These are phyloP conservation scores for Peromyscus leucopus DNA, from an alignment of 2,113 vertebrate genomes.

Conservation along the genomic window DNA sequence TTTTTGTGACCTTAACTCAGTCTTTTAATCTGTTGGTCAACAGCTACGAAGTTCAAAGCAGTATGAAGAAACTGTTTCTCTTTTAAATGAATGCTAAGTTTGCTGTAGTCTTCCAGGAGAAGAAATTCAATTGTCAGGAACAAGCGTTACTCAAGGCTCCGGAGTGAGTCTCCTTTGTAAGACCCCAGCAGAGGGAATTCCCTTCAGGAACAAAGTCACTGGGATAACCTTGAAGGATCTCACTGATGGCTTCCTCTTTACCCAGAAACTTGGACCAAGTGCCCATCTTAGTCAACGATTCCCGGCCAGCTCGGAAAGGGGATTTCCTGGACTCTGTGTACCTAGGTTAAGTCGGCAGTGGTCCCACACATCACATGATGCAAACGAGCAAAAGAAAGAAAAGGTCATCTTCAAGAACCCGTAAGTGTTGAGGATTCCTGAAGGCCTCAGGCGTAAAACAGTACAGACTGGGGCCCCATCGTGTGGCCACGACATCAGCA, in stretches of 20 bases:
- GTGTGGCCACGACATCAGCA: not conserved
- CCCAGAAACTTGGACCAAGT: not conserved
- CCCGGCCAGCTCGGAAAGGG: not conserved
- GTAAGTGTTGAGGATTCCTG: not conserved
- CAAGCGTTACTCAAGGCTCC: constrained; percentile 40
- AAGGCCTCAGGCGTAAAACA: not conserved
- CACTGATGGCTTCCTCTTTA: not conserved
- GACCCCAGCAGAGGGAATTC: not conserved
- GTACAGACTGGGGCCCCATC: constrained; percentile 46
- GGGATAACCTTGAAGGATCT: constrained; percentile 39
- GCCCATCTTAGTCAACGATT: constrained; percentile 46
- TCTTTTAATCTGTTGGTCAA: not conserved
- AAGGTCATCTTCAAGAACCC: not conserved
- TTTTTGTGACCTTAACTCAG: not conserved
- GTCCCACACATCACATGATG: not conserved
- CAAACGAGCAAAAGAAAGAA: not conserved
- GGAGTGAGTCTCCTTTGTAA: constrained; percentile 35
- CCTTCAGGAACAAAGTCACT: constrained; percentile 24
- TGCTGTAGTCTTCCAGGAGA: constrained; percentile 50
- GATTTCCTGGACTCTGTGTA: constrained; percentile 55
- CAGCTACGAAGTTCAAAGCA: constrained; percentile 44
- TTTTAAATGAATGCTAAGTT: constrained; percentile 12
- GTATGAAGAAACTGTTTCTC: not conserved
- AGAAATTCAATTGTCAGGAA: constrained; percentile 28
- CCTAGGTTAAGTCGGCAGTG: constrained; percentile 18